These are phyloP conservation scores for Resseliella maxima DNA, from an alignment of 2,888 invertebrate species.

Conservation along the genomic window DNA sequence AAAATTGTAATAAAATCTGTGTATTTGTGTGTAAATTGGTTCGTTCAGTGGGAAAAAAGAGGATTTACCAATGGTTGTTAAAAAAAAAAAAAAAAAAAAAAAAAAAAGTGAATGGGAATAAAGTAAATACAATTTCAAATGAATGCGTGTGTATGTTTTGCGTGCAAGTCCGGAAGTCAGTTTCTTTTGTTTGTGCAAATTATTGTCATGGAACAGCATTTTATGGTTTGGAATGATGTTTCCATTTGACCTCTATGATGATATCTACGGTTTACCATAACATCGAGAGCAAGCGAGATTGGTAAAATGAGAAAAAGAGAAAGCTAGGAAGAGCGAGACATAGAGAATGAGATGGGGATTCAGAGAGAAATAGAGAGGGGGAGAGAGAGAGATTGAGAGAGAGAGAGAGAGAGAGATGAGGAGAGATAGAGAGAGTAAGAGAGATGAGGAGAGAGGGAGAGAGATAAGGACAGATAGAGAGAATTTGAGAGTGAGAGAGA, in stretches of 20 bases:
- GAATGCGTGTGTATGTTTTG: not conserved
- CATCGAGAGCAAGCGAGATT: not conserved
- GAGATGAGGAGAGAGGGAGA: too few relatives aligned
- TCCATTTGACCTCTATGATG: slow-evolving; percentile 7
- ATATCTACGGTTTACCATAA: slow-evolving; percentile 32
- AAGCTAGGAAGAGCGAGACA: too few relatives aligned
- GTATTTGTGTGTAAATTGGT: slow-evolving; percentile 48
- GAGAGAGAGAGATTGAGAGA: too few relatives aligned
- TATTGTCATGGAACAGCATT: slow-evolving; percentile 24
- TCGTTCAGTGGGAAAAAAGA: not conserved
- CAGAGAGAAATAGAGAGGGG: too few relatives aligned
- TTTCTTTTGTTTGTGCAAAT: slow-evolving; percentile 26
- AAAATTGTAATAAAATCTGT: slow-evolving; percentile 41
- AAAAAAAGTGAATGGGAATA: not conserved
- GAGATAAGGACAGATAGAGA: too few relatives aligned
- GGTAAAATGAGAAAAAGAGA: too few relatives aligned
- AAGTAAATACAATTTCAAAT: slow-evolving; percentile 26
- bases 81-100: not conserved
- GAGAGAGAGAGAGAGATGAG: too few relatives aligned
- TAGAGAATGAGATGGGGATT: too few relatives aligned
- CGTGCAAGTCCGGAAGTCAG: not conserved
- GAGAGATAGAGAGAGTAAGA: too few relatives aligned
- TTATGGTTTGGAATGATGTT: slow-evolving; percentile 17
- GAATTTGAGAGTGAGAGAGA: too few relatives aligned
- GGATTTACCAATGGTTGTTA: not conserved